Percentiles rank a stretch among this genome's conserved stretches.
Conservation (phyloP, 2,797 vertebrate genomes). For the Rallus crepitans region DNA sequence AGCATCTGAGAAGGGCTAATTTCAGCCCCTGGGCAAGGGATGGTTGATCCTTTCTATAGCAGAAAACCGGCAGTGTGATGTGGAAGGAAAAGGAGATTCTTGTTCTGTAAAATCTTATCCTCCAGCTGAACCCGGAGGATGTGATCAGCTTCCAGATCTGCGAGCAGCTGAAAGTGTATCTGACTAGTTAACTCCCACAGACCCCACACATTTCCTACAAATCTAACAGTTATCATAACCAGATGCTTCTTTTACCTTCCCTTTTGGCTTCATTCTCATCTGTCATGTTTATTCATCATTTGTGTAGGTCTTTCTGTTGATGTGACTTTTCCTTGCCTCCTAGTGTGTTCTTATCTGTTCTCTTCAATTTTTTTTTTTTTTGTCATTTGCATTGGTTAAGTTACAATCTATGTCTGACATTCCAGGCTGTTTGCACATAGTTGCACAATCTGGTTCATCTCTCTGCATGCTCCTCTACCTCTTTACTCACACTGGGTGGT, state of each 20-base stretch:
- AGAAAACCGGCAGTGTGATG: background rate
- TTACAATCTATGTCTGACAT: background rate
- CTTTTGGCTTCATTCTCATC: slow-evolving; percentile 17
- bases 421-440: slow-evolving; percentile 4
- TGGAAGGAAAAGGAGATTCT: background rate
- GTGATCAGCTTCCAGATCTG: slow-evolving; percentile 25
- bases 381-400: slow-evolving; percentile 4
- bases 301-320: background rate
- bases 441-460: slow-evolving; percentile 15
- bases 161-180: slow-evolving; percentile 24
- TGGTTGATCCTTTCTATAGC: background rate
- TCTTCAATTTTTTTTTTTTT: slow-evolving; percentile 14
- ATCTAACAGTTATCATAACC: background rate
- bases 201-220: slow-evolving; percentile 15
- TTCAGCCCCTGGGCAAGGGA: background rate
- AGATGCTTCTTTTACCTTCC: slow-evolving; percentile 6
- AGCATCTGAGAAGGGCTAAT: background rate
- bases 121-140: slow-evolving; percentile 30
- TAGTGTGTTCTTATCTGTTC: background rate
- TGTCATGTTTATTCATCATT: background rate
- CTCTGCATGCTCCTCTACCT: background rate
- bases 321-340: slow-evolving; percentile 3
- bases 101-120: slow-evolving; percentile 8
- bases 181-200: slow-evolving; percentile 41
- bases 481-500: slow-evolving; percentile 59